These are phyloP conservation scores for Chaetodon trifasciatus DNA, from an alignment of 2,797 vertebrate species.

Conservation along the genomic window DNA sequence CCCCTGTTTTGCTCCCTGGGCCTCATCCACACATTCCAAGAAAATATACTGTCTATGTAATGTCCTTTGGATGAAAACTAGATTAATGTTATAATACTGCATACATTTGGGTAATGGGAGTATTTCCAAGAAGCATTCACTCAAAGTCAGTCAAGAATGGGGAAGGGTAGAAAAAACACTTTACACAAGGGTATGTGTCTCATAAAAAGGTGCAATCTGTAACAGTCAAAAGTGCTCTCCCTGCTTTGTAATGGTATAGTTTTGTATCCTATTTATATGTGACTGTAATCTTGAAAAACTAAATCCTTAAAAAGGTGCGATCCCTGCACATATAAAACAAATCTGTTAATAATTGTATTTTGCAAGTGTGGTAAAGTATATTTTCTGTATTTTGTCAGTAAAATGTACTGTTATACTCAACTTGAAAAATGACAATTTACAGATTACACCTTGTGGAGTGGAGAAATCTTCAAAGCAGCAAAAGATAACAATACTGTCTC, in stretches of 20 bases:
- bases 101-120: constrained; percentile 74
- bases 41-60: constrained; percentile 70
- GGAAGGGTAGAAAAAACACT: constrained; percentile 70
- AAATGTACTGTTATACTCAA: constrained; percentile 55
- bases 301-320: constrained; percentile 72
- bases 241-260: constrained; percentile 70
- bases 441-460: constrained; percentile 83
- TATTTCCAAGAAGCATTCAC: constrained; percentile 71
- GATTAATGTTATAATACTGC: constrained; percentile 80
- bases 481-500: constrained; percentile 79
- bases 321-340: constrained; percentile 70
- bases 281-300: constrained; percentile 72
- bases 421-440: constrained; percentile 78
- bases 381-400: constrained; percentile 61
- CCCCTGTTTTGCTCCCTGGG: constrained; percentile 65
- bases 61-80: constrained; percentile 79
- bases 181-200: constrained; percentile 71
- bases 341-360: constrained; percentile 57
- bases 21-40: constrained; percentile 70
- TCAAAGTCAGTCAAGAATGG: constrained; percentile 61
- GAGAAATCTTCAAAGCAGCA: constrained; percentile 74
- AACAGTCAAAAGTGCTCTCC: constrained; percentile 84
- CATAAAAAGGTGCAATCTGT: constrained; percentile 85
- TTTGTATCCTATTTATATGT: constrained; percentile 57
- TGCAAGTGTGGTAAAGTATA: constrained; percentile 60